These are phyloP conservation scores for Actinostola sp. DNA, from an alignment of 92 coral and sea anemone genomes.

Conservation along the genomic window DNA sequence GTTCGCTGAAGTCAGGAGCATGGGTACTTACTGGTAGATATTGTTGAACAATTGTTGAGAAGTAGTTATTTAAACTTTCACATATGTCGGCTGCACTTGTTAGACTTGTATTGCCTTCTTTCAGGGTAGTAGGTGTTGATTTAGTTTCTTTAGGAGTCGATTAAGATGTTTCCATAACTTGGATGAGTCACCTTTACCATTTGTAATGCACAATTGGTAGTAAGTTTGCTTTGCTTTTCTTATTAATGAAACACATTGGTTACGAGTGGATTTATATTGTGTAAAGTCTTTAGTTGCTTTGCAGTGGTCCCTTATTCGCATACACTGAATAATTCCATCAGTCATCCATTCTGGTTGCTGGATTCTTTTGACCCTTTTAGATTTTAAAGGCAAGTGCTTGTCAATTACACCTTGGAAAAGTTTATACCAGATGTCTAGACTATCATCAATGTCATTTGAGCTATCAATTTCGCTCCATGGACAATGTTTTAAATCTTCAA, in stretches of 20 bases:
- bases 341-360: slow-evolving; percentile 37
- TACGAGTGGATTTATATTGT: slow-evolving; percentile 11
- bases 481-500: slow-evolving; percentile 34
- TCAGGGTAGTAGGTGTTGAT: slow-evolving; percentile 13
- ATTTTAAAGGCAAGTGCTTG: slow-evolving; percentile 30
- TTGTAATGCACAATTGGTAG: slow-evolving; percentile 20
- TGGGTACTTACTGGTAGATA: background rate
- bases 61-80: slow-evolving; percentile 27
- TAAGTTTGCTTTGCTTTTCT: slow-evolving; percentile 29
- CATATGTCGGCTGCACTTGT: slow-evolving; percentile 14
- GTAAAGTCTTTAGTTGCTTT: slow-evolving; percentile 6
- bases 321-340: slow-evolving; percentile 7
- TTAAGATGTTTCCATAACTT: slow-evolving; percentile 32
- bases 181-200: slow-evolving; percentile 21
- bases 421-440: slow-evolving; percentile 28
- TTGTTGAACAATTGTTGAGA: slow-evolving; percentile 25
- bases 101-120: slow-evolving; percentile 5
- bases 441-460: slow-evolving; percentile 23
- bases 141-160: slow-evolving; percentile 8
- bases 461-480: slow-evolving; percentile 15
- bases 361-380: slow-evolving; percentile 27
- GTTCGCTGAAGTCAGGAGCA: slow-evolving; percentile 6
- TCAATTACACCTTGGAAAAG: slow-evolving; percentile 14
- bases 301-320: slow-evolving; percentile 6
- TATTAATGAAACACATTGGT: slow-evolving; percentile 26